Conservation (phyloP, 2,888 invertebrate genomes). For the Autographa pulchrina region DNA sequence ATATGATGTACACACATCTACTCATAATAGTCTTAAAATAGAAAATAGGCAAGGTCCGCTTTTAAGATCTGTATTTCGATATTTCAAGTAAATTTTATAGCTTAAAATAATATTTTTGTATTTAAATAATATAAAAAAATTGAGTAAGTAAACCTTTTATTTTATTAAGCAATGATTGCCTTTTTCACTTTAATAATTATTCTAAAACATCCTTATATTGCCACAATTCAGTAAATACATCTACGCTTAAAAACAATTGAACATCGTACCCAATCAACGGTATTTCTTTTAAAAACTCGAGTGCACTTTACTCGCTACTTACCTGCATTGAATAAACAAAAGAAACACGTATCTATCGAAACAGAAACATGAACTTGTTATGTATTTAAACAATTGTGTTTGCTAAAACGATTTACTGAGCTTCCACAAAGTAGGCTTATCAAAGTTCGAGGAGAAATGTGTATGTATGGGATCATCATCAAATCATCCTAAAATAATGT, state of each 20-base stretch:
- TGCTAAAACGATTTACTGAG: background rate
- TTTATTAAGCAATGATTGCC: too few relatives aligned
- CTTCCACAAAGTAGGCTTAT: background rate
- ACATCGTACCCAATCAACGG: slow-evolving; percentile 1
- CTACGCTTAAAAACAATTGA: background rate
- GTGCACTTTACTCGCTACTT: background rate
- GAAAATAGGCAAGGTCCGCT: too few relatives aligned
- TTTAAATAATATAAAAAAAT: too few relatives aligned
- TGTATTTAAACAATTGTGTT: background rate
- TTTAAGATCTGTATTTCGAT: too few relatives aligned
- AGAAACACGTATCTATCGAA: background rate
- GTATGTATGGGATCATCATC: background rate
- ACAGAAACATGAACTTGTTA: background rate
- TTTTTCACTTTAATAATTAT: too few relatives aligned
- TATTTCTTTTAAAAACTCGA: background rate
- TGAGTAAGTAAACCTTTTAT: too few relatives aligned
- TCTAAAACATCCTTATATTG: too few relatives aligned
- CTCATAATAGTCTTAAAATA: too few relatives aligned
- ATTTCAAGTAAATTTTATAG: too few relatives aligned
- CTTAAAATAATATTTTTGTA: too few relatives aligned
- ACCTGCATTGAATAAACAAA: slow-evolving; percentile 4
- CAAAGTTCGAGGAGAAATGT: background rate
- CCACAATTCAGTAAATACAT: too few relatives aligned
- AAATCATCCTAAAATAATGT: background rate
- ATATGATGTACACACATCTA: background rate